Evolutionary conservation across 64 coral and sea anemone genomes (phyloP).

Genomic region (Pachyseris speciosa): DNA sequence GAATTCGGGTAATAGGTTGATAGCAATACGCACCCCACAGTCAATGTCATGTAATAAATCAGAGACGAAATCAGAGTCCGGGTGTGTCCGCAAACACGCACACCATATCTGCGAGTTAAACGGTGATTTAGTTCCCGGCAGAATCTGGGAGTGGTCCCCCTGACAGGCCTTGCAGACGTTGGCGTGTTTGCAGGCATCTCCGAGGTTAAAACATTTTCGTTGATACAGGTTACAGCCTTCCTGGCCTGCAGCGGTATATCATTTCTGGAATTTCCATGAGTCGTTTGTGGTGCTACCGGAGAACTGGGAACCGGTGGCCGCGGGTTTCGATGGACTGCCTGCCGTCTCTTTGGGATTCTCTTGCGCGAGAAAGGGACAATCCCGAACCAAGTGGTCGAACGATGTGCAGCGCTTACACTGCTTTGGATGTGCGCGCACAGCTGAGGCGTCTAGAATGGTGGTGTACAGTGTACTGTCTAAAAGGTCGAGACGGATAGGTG

Average conservation of each 20-base stretch:
- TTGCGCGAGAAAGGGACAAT: too few relatives aligned
- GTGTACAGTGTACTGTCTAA: slow-evolving; percentile 28
- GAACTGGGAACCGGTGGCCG: background rate
- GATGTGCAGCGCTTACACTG: too few relatives aligned
- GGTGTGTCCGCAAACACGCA: background rate
- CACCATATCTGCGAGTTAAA: background rate
- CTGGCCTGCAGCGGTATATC: background rate
- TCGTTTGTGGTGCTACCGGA: too few relatives aligned
- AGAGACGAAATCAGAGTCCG: slow-evolving; percentile 5
- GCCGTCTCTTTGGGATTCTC: background rate
- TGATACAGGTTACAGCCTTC: slow-evolving; percentile 32
- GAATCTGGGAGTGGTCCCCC: background rate
- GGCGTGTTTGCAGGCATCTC: slow-evolving; percentile 1
- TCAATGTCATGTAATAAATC: slow-evolving; percentile 41
- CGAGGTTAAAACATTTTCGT: background rate
- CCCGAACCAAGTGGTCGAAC: too few relatives aligned
- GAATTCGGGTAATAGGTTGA: background rate
- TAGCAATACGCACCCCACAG: slow-evolving; percentile 35
- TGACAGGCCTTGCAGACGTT: background rate
- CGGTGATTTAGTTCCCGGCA: background rate
- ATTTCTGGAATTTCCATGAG: slow-evolving; percentile 9
- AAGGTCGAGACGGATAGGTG: background rate
- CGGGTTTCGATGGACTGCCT: background rate
- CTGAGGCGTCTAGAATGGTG: slow-evolving; percentile 15
- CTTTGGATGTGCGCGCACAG: background rate